Percentiles rank a stretch among this genome's conserved stretches.
Evolutionary conservation across 1,140 invertebrate species (phyloP).

Genomic region (Bombus vancouverensis): DNA sequence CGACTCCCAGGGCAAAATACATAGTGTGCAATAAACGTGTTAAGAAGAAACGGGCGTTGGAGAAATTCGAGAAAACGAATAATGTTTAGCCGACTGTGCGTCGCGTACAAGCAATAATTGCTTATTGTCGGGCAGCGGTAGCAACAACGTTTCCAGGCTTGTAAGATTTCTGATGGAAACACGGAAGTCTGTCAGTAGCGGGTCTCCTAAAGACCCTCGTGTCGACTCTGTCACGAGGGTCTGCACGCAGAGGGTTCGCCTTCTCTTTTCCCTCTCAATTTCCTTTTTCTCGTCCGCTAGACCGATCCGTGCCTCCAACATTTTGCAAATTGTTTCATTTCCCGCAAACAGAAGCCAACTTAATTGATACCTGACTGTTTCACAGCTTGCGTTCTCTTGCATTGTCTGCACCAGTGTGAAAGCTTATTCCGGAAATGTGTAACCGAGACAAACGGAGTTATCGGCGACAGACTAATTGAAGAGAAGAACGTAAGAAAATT

Average conservation of each 20-base stretch:
- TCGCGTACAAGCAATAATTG: constrained; percentile 51
- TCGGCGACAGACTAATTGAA: too few relatives aligned
- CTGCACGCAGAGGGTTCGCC: constrained; percentile 28
- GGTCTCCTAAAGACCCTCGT: background rate
- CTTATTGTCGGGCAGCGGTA: constrained; percentile 49
- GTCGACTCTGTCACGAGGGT: constrained; percentile 43
- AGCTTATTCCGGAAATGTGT: too few relatives aligned
- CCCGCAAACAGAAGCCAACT: constrained; percentile 58
- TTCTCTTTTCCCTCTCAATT: constrained; percentile 21
- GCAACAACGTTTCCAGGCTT: constrained; percentile 49
- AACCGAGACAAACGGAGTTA: too few relatives aligned
- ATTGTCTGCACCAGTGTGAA: too few relatives aligned
- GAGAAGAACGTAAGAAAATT: too few relatives aligned
- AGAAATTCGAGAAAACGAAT: constrained; percentile 43
- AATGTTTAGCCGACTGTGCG: constrained; percentile 37
- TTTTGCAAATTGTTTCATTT: constrained; percentile 64
- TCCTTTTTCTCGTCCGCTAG: constrained; percentile 27
- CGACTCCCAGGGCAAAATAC: too few relatives aligned
- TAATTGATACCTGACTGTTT: constrained; percentile 53
- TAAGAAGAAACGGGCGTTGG: too few relatives aligned
- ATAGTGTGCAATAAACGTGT: too few relatives aligned
- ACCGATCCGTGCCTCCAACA: constrained; percentile 38
- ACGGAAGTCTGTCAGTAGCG: constrained; percentile 35
- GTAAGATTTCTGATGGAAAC: constrained; percentile 62
- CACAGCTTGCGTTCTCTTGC: background rate